These are phyloP conservation scores for Thunnus maccoyii DNA, from an alignment of 2,113 vertebrate genomes.

Conservation along the genomic window DNA sequence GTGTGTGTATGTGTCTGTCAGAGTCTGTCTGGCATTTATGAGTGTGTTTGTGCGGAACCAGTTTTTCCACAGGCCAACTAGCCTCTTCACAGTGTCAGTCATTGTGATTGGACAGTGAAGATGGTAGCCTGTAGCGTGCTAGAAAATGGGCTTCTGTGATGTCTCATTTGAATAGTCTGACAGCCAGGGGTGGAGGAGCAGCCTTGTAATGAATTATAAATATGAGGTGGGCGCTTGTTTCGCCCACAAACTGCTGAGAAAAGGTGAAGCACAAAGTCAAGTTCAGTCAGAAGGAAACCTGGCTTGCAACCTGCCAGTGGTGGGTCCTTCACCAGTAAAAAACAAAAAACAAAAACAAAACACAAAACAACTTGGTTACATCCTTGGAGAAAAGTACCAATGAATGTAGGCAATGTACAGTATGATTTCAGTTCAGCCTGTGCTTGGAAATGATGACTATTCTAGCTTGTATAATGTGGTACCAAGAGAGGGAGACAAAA, in stretches of 20 bases:
- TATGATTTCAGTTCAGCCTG: slow-evolving; percentile 7
- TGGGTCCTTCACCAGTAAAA: slow-evolving; percentile 21
- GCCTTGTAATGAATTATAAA: slow-evolving; percentile 84
- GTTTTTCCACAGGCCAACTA: slow-evolving; percentile 40
- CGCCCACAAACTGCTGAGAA: slow-evolving; percentile 73
- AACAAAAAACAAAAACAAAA: not conserved
- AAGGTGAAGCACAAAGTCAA: slow-evolving; percentile 78
- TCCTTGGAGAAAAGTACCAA: slow-evolving; percentile 3
- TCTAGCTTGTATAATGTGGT: slow-evolving; percentile 5
- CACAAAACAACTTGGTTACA: slow-evolving; percentile 3
- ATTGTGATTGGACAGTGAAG: slow-evolving; percentile 60
- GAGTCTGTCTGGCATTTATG: slow-evolving; percentile 6
- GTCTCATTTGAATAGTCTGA: slow-evolving; percentile 84
- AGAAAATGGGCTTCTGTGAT: slow-evolving; percentile 71
- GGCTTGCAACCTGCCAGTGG: slow-evolving; percentile 43
- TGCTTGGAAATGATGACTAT: not conserved
- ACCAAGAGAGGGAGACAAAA: slow-evolving; percentile 63
- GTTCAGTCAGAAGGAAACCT: slow-evolving; percentile 52
- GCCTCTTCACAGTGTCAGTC: slow-evolving; percentile 59
- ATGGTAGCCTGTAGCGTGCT: slow-evolving; percentile 61
- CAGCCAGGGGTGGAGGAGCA: slow-evolving; percentile 74
- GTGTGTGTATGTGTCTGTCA: not conserved
- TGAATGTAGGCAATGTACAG: not conserved
- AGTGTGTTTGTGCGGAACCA: slow-evolving; percentile 33
- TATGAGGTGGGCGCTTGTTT: slow-evolving; percentile 75